phyloP scores from a whole-genome alignment of 2,797 vertebrate species.

The Lagorchestes hirsutus region DNA sequence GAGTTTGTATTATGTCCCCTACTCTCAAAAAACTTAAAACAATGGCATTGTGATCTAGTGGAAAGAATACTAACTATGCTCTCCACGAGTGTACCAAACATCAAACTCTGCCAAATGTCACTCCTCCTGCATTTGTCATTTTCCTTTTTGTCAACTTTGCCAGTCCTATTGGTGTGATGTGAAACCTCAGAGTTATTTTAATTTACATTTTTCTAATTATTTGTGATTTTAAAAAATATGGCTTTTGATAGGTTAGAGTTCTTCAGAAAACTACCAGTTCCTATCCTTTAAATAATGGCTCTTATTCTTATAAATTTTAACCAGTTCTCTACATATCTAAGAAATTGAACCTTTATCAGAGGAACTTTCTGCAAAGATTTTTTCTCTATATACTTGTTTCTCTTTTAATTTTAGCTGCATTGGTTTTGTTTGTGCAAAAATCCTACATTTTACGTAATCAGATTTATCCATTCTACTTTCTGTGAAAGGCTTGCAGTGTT shows the following conservation, averaged over 20 bases:
- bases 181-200: background rate
- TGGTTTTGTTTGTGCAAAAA: background rate
- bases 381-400: background rate
- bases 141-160: background rate
- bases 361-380: background rate
- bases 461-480: background rate
- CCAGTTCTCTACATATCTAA: background rate
- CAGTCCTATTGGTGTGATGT: background rate
- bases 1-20: too few relatives aligned
- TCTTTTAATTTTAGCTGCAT: background rate
- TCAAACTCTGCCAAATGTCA: background rate
- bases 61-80: background rate
- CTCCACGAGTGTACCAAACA: background rate
- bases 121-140: background rate
- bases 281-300: background rate
- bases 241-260: background rate
- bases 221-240: background rate
- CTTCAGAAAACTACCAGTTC: background rate
- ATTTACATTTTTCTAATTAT: background rate
- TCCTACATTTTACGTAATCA: background rate
- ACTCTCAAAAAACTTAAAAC: too few relatives aligned
- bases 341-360: background rate
- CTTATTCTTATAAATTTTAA: background rate
- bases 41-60: too few relatives aligned
- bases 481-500: background rate